Evolutionary conservation across 1,140 invertebrate species (phyloP), one percentile per base, ranked within the genome.

Genomic region (Aphelinus certus): DNA sequence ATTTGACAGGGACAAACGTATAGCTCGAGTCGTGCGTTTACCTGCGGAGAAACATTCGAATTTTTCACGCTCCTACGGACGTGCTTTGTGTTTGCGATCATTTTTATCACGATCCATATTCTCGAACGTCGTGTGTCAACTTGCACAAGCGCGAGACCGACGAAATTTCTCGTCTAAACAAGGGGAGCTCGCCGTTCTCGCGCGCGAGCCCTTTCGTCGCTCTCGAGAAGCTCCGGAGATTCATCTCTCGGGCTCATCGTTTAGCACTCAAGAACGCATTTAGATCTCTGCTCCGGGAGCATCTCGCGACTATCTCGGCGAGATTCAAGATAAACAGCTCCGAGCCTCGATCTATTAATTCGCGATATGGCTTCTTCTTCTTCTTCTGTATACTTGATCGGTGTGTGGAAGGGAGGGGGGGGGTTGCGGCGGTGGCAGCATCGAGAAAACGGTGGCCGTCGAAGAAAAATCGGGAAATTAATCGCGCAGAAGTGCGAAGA

Each of bases 381-480:
- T 56, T 65, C 68, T 58, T 56, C 43, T 56, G 9, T 26, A 26
- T 26, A 26, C 26, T 26, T 26, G 26, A 26, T 26, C 26, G 26
- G 26, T 26, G 26, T 26, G n/a, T 53, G 62, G 74, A 73, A 71
- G 71, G 62, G 62, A 48, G 42, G 74, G 9, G 65, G 69, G 55
- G 63, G 77, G 58, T 71, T 71, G 48, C 66, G 63, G 26, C 26
- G 26, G 26, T 26, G 71, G 49, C 61, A 45, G 51, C 57, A 48
- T 56, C 26, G 72, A 56, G 63, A 51, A 70, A 61, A 71, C 4
- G 46, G 66, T 53, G 9, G 7, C 46, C 6, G 60, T 2, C n/a
- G n/a, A 7, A 7, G 53, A 69, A 75, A 64, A 57, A 48, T 71
- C 42, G 26, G n/a, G 7, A 75, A 76, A 73, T 76, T 63, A 63